These are phyloP conservation scores for Phoxinus dragarum DNA, from an alignment of 2,797 vertebrate genomes.

Conservation along the genomic window DNA sequence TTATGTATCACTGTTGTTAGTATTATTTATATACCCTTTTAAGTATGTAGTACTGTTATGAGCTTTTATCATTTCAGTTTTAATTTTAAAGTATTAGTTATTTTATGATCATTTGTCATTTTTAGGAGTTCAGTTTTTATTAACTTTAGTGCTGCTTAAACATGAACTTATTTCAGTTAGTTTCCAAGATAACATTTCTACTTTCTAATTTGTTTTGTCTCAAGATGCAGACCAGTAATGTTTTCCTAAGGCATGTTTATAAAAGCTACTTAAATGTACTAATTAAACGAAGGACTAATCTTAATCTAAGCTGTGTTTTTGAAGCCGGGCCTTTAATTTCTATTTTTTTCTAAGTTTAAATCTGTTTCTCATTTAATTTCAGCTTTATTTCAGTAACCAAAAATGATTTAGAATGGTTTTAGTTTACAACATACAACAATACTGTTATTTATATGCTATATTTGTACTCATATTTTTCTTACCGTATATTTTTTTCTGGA, in stretches of 20 bases:
- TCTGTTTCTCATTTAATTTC: background rate
- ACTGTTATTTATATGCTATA: background rate
- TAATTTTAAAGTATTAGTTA: background rate
- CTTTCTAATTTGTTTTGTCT: background rate
- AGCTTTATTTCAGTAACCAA: background rate
- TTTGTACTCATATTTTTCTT: background rate
- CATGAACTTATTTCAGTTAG: background rate
- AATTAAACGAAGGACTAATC: too few species aligned
- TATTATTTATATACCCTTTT: background rate
- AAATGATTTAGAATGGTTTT: background rate
- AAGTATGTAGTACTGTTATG: background rate
- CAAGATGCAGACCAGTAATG: too few species aligned
- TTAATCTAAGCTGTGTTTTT: too few species aligned
- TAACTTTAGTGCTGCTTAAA: constrained; percentile 1
- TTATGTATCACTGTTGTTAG: background rate
- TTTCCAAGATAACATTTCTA: background rate
- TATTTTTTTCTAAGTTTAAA: background rate
- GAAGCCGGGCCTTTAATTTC: background rate
- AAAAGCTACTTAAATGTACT: too few species aligned
- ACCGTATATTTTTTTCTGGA: background rate
- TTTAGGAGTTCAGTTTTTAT: background rate
- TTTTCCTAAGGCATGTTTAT: too few species aligned
- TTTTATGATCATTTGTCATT: background rate
- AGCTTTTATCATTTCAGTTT: background rate
- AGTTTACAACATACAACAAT: background rate